Conservation (phyloP, 92 coral and sea anemone genomes). For the Zoanthus solanderi region DNA sequence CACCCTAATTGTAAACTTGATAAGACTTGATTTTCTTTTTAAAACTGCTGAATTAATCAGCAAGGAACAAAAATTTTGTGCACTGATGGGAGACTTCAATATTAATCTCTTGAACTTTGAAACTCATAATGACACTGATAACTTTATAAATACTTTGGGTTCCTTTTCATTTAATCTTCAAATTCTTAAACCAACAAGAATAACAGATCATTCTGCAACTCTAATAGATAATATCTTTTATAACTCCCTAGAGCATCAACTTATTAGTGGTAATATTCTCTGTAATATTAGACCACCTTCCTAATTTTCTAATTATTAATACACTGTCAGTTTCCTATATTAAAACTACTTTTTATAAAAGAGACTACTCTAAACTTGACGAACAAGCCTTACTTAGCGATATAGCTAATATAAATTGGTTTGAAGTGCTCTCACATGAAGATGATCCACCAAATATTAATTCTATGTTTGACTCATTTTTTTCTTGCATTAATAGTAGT, state of each 20-base stretch:
- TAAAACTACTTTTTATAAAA: too few relatives aligned
- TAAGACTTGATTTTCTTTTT: neutral
- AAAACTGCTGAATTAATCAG: too few relatives aligned
- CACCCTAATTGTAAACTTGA: conserved; percentile 56
- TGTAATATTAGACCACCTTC: too few relatives aligned
- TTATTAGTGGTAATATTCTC: conserved; percentile 30
- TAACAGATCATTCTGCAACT: too few relatives aligned
- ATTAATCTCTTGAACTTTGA: conserved; percentile 57
- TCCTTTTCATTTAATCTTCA: conserved; percentile 51
- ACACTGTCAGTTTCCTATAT: too few relatives aligned
- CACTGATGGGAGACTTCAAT: conserved; percentile 65
- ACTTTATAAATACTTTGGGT: conserved; percentile 64
- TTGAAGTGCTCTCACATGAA: conserved; percentile 35
- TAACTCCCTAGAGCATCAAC: conserved; percentile 64
- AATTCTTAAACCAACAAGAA: too few relatives aligned
- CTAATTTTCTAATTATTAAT: too few relatives aligned
- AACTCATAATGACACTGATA: conserved; percentile 46
- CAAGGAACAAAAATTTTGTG: conserved; percentile 18
- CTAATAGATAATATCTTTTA: conserved; percentile 45
- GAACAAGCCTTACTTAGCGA: conserved; percentile 11
- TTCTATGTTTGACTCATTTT: conserved; percentile 22
- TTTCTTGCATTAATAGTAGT: neutral
- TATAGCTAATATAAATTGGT: conserved; percentile 22
- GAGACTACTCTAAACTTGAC: conserved; percentile 38
- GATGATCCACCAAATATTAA: conserved; percentile 5